Percentiles rank a stretch among this genome's conserved stretches.
Conservation (phyloP, 2,113 vertebrate species). For the Uria lomvia region DNA sequence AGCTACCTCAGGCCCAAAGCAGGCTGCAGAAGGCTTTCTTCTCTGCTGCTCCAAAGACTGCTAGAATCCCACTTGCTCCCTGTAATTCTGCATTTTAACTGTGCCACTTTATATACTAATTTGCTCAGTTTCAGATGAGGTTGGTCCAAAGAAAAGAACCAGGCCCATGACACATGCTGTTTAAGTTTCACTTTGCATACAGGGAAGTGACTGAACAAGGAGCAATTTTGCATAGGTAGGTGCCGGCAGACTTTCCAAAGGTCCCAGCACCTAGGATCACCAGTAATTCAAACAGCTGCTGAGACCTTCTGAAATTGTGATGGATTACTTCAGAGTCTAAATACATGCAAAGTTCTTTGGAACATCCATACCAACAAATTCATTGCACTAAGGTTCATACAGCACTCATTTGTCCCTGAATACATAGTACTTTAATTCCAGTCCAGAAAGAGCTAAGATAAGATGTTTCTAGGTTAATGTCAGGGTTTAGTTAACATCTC, state of each 20-base stretch:
- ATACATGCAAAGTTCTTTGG: not conserved
- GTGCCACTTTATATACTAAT: not conserved
- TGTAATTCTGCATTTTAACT: not conserved
- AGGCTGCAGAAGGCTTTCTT: not conserved
- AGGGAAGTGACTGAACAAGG: not conserved
- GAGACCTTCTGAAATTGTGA: not conserved
- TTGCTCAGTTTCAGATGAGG: not conserved
- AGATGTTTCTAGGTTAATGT: not conserved
- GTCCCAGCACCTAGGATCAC: not conserved
- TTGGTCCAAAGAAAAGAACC: not conserved
- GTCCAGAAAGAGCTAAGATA: not conserved
- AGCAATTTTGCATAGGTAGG: not conserved
- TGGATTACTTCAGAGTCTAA: not conserved
- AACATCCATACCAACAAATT: not conserved
- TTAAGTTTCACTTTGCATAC: not conserved
- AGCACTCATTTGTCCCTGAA: not conserved
- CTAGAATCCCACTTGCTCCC: not conserved
- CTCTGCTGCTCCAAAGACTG: not conserved
- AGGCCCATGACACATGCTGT: not conserved
- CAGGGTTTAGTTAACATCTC: not conserved
- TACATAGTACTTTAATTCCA: not conserved
- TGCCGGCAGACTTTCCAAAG: not conserved
- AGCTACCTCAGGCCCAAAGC: not conserved
- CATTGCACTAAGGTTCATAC: not conserved
- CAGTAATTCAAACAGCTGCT: not conserved